These are phyloP conservation scores for Mercenaria mercenaria DNA, from an alignment of 1,140 invertebrate genomes.

Conservation along the genomic window DNA sequence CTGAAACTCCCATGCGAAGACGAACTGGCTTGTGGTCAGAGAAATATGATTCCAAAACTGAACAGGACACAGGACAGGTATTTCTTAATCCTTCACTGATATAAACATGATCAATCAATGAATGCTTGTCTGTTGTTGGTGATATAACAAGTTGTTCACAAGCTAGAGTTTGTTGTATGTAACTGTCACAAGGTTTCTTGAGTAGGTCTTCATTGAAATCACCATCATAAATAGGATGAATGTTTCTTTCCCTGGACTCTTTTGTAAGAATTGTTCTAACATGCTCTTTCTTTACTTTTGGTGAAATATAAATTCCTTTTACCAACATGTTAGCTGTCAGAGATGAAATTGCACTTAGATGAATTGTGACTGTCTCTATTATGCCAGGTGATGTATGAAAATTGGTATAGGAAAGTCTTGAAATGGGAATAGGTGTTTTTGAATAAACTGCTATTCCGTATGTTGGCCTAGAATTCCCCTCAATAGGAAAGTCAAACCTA, in stretches of 20 bases:
- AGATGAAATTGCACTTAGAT: not conserved
- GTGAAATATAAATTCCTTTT: not conserved
- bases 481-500: constrained; percentile 3
- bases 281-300: not conserved
- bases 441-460: constrained; percentile 32
- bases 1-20: not conserved
- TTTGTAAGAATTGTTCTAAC: not conserved
- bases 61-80: not conserved
- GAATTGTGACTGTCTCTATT: not conserved
- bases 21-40: not conserved
- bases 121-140: not conserved
- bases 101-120: not conserved
- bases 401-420: not conserved
- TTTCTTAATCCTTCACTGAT: not conserved
- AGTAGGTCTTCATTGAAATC: not conserved
- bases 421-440: not conserved
- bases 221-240: not conserved
- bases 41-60: not conserved
- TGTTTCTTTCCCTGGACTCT: not conserved
- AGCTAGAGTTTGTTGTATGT: not conserved
- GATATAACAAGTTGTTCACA: not conserved
- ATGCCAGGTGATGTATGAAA: not conserved
- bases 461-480: not conserved
- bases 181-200: not conserved
- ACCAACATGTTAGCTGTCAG: not conserved